These are phyloP conservation scores for Phortica magna DNA, from an alignment of 2,888 invertebrate genomes.

Conservation along the genomic window DNA sequence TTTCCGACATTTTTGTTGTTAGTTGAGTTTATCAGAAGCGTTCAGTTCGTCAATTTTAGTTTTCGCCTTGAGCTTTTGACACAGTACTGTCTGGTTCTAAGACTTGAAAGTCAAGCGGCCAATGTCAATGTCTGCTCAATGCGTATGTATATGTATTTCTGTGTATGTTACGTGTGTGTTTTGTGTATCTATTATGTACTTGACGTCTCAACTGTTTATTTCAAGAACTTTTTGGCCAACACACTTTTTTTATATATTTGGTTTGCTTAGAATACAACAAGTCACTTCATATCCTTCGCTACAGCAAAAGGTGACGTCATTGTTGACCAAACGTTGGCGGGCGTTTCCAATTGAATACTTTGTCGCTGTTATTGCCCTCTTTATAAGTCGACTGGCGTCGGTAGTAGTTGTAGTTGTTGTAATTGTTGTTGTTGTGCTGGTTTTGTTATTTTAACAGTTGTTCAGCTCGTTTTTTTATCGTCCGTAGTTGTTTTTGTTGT, in stretches of 20 bases:
- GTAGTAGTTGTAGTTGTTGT: conserved; percentile 33
- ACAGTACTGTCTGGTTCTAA: neutral
- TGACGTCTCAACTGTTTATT: conserved; percentile 17
- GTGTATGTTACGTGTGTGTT: neutral
- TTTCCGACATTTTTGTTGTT: conserved; percentile 49
- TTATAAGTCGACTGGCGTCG: conserved; percentile 33
- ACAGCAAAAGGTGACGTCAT: conserved; percentile 15
- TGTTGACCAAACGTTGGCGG: conserved; percentile 7
- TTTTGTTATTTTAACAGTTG: conserved; percentile 36
- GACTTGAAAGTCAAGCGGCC: neutral
- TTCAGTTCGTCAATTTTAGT: conserved; percentile 14
- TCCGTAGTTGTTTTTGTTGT: conserved; percentile 19
- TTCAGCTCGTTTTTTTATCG: conserved; percentile 15
- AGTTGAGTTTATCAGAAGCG: conserved; percentile 8
- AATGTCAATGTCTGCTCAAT: conserved; percentile 22
- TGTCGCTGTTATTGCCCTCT: conserved; percentile 34
- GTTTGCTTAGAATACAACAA: neutral
- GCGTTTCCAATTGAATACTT: conserved; percentile 20
- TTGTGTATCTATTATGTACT: neutral
- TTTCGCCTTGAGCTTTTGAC: neutral
- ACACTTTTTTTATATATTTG: neutral
- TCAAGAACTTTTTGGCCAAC: neutral
- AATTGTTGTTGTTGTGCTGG: conserved; percentile 26
- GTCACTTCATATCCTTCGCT: neutral
- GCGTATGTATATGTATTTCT: conserved; percentile 22